A percentile compares a stretch with the other conserved stretches of the same genome.
These are phyloP conservation scores for Bolborhynchus lineola DNA, from an alignment of 2,113 vertebrate genomes.

Conservation along the genomic window DNA sequence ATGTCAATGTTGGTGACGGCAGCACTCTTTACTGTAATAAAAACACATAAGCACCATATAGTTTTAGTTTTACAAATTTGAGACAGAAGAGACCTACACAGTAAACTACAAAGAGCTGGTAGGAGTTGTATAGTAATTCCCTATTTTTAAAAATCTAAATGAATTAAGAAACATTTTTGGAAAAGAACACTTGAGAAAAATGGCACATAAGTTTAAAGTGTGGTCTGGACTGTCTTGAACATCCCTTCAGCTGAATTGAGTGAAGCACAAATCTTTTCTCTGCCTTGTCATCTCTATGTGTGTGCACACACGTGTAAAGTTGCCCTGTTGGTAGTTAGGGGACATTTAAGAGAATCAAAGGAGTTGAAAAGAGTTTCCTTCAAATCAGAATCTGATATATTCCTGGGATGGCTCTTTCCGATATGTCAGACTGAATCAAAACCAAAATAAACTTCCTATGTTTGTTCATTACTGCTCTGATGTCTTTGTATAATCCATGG, in stretches of 20 bases:
- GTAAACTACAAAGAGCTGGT: not conserved
- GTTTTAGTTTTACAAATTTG: not conserved
- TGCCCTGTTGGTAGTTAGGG: not conserved
- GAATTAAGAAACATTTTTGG: not conserved
- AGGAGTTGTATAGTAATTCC: not conserved
- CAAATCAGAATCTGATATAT: not conserved
- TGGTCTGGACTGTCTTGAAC: not conserved
- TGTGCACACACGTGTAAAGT: not conserved
- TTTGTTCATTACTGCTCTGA: not conserved
- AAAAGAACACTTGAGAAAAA: not conserved
- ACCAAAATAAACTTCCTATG: not conserved
- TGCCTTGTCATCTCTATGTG: not conserved
- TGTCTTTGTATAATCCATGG: not conserved
- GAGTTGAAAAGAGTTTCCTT: slow-evolving; percentile 33
- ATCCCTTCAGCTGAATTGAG: not conserved
- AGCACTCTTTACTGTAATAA: not conserved
- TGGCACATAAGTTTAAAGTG: not conserved
- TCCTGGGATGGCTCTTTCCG: slow-evolving; percentile 33
- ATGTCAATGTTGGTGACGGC: not conserved
- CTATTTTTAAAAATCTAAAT: not conserved
- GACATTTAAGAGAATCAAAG: slow-evolving; percentile 35
- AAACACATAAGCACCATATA: not conserved
- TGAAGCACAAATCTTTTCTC: not conserved
- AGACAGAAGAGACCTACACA: not conserved
- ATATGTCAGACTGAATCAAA: slow-evolving; percentile 17